Base-by-base conservation (phyloP, 64 coral and sea anemone genomes). In the Stichodactyla mertensii region DNA sequence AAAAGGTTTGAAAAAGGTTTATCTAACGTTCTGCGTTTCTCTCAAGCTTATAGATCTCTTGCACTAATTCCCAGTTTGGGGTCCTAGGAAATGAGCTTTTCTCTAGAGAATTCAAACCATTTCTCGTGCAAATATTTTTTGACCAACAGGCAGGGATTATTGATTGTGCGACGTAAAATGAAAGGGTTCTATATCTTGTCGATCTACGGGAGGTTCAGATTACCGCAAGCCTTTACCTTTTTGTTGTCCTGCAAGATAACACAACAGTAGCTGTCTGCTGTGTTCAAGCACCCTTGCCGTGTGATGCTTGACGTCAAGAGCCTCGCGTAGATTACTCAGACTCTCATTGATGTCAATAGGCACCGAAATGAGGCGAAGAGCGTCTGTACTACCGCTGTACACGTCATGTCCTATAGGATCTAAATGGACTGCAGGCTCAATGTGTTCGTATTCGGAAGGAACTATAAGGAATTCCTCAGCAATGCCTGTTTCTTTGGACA, bases 401-500 rank as follows among this genome's bases (percentile, higher is more conserved):
- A 99, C 93, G 74, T 99, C 83, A 93, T 99, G 97, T 36, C 97
- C 97, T 78, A 92, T 51, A 52, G 97, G 97, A 90, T 99, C 97
- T 78, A 99, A 92, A 84, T 99, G 97, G 12, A 99, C 97, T 16
- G 90, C 93, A 61, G 97, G 93, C 84, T 99, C 97, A 95, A 99
- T 95, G 18, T 53, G 61, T 61, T 54, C 84, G 69, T 94, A 94
- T 28, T 99, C 93, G 15, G 82, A 52, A 26, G 91, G 93, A 19
- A 57, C 89, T 22, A 92, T 85, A 36, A 86, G 26, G 52, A 99
- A 89, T 64, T 88, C 97, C 69, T 92, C 85, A 67, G 93, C 85
- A 6, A 90, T 81, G 55, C 97, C 97, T 26, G 89, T 92, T 55
- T 91, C 97, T 54, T 78, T 87, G 16, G 92, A 94, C 27, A 95